Conservation (phyloP, 2,888 invertebrate genomes). For the Chrysolina oricalcia region DNA sequence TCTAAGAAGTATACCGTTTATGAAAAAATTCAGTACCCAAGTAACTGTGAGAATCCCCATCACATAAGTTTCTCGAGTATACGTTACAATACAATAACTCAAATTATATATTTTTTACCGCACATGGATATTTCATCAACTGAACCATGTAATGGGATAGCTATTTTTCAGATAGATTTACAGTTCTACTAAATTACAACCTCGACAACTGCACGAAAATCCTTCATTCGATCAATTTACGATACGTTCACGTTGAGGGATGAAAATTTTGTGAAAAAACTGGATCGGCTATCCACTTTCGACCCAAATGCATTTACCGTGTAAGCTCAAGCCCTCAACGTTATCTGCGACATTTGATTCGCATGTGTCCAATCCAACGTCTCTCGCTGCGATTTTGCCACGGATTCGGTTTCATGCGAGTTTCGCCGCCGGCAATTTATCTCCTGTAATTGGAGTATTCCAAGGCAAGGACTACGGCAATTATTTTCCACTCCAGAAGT, state of each 20-base stretch:
- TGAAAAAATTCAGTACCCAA: too few relatives aligned
- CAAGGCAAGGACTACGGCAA: not conserved
- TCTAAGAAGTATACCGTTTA: too few relatives aligned
- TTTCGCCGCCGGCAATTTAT: not conserved
- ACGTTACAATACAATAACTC: too few relatives aligned
- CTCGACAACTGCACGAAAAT: too few relatives aligned
- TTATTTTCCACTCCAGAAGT: not conserved
- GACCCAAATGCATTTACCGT: slow-evolving; percentile 69
- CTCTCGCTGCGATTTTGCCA: slow-evolving; percentile 41
- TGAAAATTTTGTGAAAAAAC: slow-evolving; percentile 55
- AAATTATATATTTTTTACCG: too few relatives aligned
- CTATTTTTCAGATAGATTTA: too few relatives aligned
- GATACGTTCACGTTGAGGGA: not conserved
- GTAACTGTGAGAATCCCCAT: too few relatives aligned
- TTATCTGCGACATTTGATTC: slow-evolving; percentile 60
- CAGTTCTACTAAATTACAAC: too few relatives aligned
- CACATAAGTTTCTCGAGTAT: too few relatives aligned
- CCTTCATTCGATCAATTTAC: not conserved
- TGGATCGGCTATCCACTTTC: slow-evolving; percentile 65
- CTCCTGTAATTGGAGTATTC: not conserved
- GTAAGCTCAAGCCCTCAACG: slow-evolving; percentile 61
- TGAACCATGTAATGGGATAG: too few relatives aligned
- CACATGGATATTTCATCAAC: too few relatives aligned
- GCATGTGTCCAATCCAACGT: slow-evolving; percentile 45
- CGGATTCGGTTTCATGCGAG: slow-evolving; percentile 40